These are phyloP conservation scores for Calosoma granatense DNA, from an alignment of 1,140 invertebrate genomes.

Conservation along the genomic window DNA sequence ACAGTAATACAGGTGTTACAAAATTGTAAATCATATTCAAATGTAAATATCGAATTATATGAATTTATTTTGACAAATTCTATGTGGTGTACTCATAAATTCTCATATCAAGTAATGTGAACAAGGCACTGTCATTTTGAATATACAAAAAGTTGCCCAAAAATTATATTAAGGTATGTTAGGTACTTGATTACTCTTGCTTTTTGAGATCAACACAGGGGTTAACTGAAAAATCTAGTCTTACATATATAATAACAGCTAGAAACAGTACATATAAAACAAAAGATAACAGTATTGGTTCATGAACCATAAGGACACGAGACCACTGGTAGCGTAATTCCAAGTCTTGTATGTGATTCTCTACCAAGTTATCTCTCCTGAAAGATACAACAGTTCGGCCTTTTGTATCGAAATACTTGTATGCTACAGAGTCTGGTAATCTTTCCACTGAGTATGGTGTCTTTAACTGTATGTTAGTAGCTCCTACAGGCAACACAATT, in stretches of 20 bases:
- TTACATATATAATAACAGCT: conserved; percentile 85
- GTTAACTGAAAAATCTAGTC: conserved; percentile 89
- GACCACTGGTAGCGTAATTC: conserved; percentile 83
- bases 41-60: too few relatives aligned
- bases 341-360: conserved; percentile 92
- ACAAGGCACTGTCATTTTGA: too few relatives aligned
- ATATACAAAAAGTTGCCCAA: too few relatives aligned
- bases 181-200: neutral
- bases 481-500: conserved; percentile 92
- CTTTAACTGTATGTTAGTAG: conserved; percentile 67
- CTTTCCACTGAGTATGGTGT: conserved; percentile 75
- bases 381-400: conserved; percentile 84
- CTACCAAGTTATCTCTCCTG: conserved; percentile 82
- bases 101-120: too few relatives aligned
- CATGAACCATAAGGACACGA: conserved; percentile 76
- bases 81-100: too few relatives aligned
- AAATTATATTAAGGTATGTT: too few relatives aligned
- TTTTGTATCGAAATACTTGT: conserved; percentile 91
- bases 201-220: neutral
- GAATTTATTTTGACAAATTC: too few relatives aligned
- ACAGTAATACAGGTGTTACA: too few relatives aligned
- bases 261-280: conserved; percentile 89
- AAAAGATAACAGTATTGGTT: conserved; percentile 78
- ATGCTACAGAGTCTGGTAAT: conserved; percentile 65
- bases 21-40: too few relatives aligned